These are phyloP conservation scores for Polymixis flavicincta DNA, from an alignment of 2,888 invertebrate species.

Conservation along the genomic window DNA sequence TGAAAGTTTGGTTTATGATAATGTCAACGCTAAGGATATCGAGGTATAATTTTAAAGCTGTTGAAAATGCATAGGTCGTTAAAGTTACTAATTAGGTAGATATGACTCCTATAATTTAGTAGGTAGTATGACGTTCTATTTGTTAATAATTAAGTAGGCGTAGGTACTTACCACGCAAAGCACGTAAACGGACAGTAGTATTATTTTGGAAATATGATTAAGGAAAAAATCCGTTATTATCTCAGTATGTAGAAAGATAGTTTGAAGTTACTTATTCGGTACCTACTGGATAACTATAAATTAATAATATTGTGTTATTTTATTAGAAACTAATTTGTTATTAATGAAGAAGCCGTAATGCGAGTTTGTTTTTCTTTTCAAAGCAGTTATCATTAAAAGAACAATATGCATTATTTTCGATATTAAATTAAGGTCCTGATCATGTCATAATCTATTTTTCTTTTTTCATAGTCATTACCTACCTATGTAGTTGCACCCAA, in stretches of 20 bases:
- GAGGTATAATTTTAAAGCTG: conserved; percentile 6
- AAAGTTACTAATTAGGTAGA: not conserved
- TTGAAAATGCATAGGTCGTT: not conserved
- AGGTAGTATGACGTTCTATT: not conserved
- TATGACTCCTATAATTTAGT: not conserved
- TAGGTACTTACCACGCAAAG: not conserved
- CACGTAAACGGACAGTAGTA: not conserved
- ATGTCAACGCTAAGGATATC: conserved; percentile 25
- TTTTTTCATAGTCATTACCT: too few relatives aligned
- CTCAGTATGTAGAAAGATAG: not conserved
- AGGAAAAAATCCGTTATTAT: not conserved
- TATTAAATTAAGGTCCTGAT: too few relatives aligned
- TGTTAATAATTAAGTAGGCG: not conserved
- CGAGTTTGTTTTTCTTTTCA: not conserved
- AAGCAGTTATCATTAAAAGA: not conserved
- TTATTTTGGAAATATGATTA: not conserved
- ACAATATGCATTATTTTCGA: not conserved
- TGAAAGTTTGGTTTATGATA: conserved; percentile 38
- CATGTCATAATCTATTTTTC: too few relatives aligned
- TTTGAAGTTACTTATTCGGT: not conserved
- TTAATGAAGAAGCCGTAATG: not conserved
- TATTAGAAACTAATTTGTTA: not conserved
- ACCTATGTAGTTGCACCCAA: too few relatives aligned
- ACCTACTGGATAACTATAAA: not conserved
- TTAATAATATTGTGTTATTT: not conserved